Percentiles rank a stretch among this genome's conserved stretches.
phyloP scores from a whole-genome alignment of 2,888 invertebrate species.

The Yponomeuta sedellus region DNA sequence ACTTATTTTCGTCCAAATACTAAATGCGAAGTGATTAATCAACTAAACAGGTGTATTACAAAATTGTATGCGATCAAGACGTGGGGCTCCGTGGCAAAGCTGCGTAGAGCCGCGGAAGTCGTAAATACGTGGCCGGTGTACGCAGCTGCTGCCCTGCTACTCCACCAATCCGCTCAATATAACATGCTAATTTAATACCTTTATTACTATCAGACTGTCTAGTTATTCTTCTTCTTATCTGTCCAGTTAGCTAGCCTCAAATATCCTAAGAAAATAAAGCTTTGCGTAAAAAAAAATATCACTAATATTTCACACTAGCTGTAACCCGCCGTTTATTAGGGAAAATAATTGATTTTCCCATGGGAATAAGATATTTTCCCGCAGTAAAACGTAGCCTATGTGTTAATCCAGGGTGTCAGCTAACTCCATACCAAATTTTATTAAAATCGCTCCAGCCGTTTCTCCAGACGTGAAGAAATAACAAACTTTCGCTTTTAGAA shows the following conservation, averaged over 20 bases:
- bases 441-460: too few species aligned
- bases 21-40: constrained; percentile 52
- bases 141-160: constrained; percentile 3
- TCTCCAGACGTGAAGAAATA: too few species aligned
- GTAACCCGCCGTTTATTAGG: too few species aligned
- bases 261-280: constrained; percentile 1
- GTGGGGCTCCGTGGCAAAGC: constrained; percentile 46
- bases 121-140: constrained; percentile 41
- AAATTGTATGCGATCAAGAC: constrained; percentile 38
- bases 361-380: too few species aligned
- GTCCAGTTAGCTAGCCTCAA: background rate
- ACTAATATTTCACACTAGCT: too few species aligned
- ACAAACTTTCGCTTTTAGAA: too few species aligned
- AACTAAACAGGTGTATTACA: constrained; percentile 58
- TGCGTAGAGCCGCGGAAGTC: constrained; percentile 52
- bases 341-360: too few species aligned
- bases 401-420: too few species aligned
- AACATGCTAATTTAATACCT: constrained; percentile 16
- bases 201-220: constrained; percentile 7
- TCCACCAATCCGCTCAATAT: constrained; percentile 10
- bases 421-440: too few species aligned
- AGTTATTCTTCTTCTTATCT: too few species aligned
- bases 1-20: constrained; percentile 6
- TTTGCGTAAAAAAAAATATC: background rate
- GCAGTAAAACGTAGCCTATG: too few species aligned